A percentile compares a stretch with the other conserved stretches of the same genome.
Conservation (phyloP, 1,140 invertebrate species). For the Linepithema humile region DNA sequence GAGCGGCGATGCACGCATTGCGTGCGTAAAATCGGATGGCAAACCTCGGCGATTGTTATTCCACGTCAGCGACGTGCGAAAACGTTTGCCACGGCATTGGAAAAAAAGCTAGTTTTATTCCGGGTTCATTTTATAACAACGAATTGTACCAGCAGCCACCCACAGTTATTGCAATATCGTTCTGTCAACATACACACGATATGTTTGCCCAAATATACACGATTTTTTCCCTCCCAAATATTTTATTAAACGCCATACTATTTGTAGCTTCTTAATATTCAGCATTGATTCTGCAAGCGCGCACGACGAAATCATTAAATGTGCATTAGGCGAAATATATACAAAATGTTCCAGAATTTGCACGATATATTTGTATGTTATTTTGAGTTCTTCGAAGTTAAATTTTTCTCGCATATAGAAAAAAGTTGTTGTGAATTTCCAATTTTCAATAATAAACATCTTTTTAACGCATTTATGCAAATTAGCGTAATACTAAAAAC, state of each 20-base stretch:
- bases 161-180: not conserved
- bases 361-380: not conserved
- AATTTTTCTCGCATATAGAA: not conserved
- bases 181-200: not conserved
- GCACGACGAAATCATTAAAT: not conserved
- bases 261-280: not conserved
- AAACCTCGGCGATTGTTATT: conserved; percentile 59
- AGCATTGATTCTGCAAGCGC: not conserved
- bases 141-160: not conserved
- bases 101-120: conserved; percentile 3
- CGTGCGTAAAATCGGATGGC: conserved; percentile 34
- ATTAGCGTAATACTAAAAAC: too few relatives aligned
- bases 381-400: not conserved
- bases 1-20: not conserved
- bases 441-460: too few relatives aligned
- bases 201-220: not conserved
- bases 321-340: too few relatives aligned
- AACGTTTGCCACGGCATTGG: not conserved
- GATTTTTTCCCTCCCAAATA: not conserved
- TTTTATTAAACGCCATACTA: not conserved
- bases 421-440: too few relatives aligned
- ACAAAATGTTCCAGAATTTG: not conserved
- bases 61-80: conserved; percentile 59
- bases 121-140: conserved; percentile 13
- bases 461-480: too few relatives aligned